Percentiles rank a stretch among this genome's conserved stretches.
phyloP scores from a whole-genome alignment of 2,797 vertebrate genomes.

The Alfaro cultratus region DNA sequence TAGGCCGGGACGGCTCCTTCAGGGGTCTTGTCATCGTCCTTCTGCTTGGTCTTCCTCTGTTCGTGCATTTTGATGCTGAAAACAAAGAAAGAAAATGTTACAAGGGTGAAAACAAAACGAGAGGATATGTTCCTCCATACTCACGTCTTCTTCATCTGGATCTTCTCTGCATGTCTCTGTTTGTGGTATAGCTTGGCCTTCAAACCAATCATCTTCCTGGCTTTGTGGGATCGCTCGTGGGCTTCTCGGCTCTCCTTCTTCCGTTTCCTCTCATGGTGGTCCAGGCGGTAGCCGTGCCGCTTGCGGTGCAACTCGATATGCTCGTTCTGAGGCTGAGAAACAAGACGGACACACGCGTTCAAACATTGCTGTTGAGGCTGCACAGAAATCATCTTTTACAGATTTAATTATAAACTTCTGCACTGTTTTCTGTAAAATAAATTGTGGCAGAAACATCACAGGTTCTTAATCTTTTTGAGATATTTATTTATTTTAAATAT shows the following conservation, averaged over 20 bases:
- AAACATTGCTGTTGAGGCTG: not conserved
- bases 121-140: constrained; percentile 50
- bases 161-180: constrained; percentile 96
- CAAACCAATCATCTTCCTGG: constrained; percentile 95
- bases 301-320: constrained; percentile 96
- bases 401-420: not conserved
- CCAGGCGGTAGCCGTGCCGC: constrained; percentile 94
- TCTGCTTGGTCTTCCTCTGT: constrained; percentile 94
- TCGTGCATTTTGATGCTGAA: constrained; percentile 98
- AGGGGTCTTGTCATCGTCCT: constrained; percentile 97
- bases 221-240: constrained; percentile 93
- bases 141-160: constrained; percentile 99
- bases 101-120: not conserved
- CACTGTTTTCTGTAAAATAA: not conserved
- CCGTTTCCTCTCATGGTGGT: constrained; percentile 94
- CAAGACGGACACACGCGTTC: not conserved
- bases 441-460: not conserved
- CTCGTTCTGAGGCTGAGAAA: constrained; percentile 93
- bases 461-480: no score
- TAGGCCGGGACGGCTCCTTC: constrained; percentile 95
- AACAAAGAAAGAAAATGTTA: not conserved
- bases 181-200: constrained; percentile 99
- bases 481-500: no score
- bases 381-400: not conserved
- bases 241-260: constrained; percentile 96